Base-by-base conservation (phyloP, 1,140 invertebrate genomes). In the Diuraphis noxia region DNA sequence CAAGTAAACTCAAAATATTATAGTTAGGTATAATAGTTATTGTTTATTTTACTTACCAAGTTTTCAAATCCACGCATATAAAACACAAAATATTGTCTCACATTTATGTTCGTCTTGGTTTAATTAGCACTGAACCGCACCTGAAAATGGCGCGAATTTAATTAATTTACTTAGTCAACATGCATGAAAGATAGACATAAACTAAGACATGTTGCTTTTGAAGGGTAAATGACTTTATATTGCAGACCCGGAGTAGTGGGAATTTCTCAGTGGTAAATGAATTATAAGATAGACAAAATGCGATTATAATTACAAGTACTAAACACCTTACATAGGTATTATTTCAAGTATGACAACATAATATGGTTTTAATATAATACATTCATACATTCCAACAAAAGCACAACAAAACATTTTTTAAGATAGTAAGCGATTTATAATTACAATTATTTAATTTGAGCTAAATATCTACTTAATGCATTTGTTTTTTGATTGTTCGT, bases 31-130 rank as follows among this genome's bases (percentile, higher is more conserved):
- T 36, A 79, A 7, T 52, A 79, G 21, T 79, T n/a, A 36, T 79
- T 21, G 2, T 79, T 79, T 79, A 79, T 79, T 72, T 72, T 63
- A 63, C 49, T 63, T 88, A 63, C 49, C 36, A 17, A 30, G 52
- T 30, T 63, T 40, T 63, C 36, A 38, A 63, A 30, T 56, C 25
- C 21, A 40, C 49, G 13, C 10, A 63, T 88, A 25, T 49, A 63
- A 88, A 40, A 40, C 49, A 40, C 86, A 3, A 40, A 63, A 88
- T 88, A 63, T 88, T 36, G 49, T 21, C 21, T 88, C 86, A 88
- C 86, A 88, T 88, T 88, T n/a, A n/a, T n/a, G 52, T 40, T 63
- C 52, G 19, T 63, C 6, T 38, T 38, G 43, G 56, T 21, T 40
- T 40, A 40, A 88, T 88, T 88, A 88, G 23, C 25, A 9, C 25